Evolutionary conservation across 2,888 invertebrate genomes (phyloP).

Genomic region (Tinea semifulvella): DNA sequence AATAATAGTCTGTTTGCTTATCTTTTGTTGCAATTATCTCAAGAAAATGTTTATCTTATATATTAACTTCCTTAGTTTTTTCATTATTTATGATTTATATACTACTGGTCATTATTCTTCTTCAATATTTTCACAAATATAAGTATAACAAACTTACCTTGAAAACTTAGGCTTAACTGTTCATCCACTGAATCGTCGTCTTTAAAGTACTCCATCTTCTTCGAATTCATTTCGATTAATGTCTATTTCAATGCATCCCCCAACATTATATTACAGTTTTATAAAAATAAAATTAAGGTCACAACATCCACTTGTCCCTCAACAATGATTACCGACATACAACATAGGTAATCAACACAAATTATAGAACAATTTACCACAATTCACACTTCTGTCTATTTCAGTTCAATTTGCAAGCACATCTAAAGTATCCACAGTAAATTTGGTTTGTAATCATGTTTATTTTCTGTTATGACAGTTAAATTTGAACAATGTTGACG

Average conservation of each 20-base stretch:
- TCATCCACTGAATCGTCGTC: slow-evolving; percentile 56
- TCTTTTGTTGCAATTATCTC: too few relatives aligned
- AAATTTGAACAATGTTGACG: slow-evolving; percentile 32
- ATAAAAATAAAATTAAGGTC: slow-evolving; percentile 27
- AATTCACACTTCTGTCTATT: neutral
- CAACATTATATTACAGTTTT: slow-evolving; percentile 8
- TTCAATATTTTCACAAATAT: too few relatives aligned
- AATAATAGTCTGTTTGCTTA: too few relatives aligned
- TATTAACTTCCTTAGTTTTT: too few relatives aligned
- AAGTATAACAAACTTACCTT: slow-evolving; percentile 56
- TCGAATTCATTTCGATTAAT: slow-evolving; percentile 48
- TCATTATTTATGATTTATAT: too few relatives aligned
- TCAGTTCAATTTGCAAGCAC: neutral
- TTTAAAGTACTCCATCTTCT: slow-evolving; percentile 59
- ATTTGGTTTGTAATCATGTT: neutral
- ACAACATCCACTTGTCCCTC: slow-evolving; percentile 49
- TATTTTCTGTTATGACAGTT: slow-evolving; percentile 11
- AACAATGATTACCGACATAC: slow-evolving; percentile 18
- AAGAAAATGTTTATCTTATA: too few relatives aligned
- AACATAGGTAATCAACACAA: slow-evolving; percentile 4
- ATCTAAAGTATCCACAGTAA: neutral
- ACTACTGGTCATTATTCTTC: too few relatives aligned
- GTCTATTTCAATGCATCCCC: too few relatives aligned
- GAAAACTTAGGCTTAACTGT: slow-evolving; percentile 59
- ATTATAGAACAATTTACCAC: slow-evolving; percentile 6